Evolutionary conservation across 2,888 invertebrate genomes (phyloP), one percentile per base, ranked within the genome.

Genomic region (Drosophila limbata): DNA sequence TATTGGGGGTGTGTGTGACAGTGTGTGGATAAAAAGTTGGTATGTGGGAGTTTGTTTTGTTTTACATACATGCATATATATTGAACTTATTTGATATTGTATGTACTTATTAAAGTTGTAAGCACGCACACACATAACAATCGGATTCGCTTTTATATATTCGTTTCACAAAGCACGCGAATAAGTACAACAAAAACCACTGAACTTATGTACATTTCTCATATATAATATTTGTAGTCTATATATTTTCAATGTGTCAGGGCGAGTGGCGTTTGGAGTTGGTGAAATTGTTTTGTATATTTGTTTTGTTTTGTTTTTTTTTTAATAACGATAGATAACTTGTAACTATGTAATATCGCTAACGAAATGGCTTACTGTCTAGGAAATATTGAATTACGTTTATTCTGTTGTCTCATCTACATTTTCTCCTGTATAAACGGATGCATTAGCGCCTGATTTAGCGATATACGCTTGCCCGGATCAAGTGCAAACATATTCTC

Each of bases 391-490:
- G 66, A 81, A 80, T 89, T 88, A 89, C 88, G 73, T 84, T 80
- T 76, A 69, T 75, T 61, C 57, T 45, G 48, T 48, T 17, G 62
- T 48, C 47, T 44, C 37, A 53, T 69, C 83, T 93, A 96, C 91
- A 97, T 97, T 94, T 96, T 98, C 91, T 99, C 99, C 93, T 97
- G 97, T 90, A 99, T 98, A 93, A 99, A 99, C 0, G 98, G 96
- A 93, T 99, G 99, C 21, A 96, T 95, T 57, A 99, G 94, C 40
- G 98, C 98, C 91, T 98, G 97, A 93, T 98, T 98, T 77, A 98
- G 95, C n/a, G 98, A 96, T 81, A 98, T 96, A 63, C 99, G 94
- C 93, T 98, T 99, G 37, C 96, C 95, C 0, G 98, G 96, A 93
- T 99, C 99, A 57, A 99, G 93, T 94, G 97, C 96, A 74, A 99